Evolutionary conservation across 1,140 invertebrate genomes (phyloP).

Genomic region (Ostrea edulis): DNA sequence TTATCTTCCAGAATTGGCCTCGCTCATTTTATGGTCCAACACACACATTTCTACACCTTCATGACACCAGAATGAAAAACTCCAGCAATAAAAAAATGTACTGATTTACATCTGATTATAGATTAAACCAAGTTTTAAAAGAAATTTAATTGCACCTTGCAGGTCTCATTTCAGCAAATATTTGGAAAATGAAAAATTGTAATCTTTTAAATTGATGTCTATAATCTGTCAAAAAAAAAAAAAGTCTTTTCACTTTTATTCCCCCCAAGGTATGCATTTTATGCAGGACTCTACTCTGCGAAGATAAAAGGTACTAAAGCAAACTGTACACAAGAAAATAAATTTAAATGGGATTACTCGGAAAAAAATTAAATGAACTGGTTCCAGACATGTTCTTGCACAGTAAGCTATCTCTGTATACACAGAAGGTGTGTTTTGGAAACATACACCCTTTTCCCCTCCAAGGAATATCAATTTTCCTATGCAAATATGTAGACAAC

Average conservation of each 20-base stretch:
- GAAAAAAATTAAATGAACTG: background rate
- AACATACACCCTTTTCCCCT: background rate
- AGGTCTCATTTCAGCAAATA: conserved; percentile 26
- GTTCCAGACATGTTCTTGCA: background rate
- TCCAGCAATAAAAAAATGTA: conserved; percentile 11
- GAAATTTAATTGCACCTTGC: conserved; percentile 34
- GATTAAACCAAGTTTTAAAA: background rate
- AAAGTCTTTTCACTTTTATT: conserved; percentile 13
- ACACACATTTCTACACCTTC: background rate
- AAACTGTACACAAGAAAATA: background rate
- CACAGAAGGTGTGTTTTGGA: background rate
- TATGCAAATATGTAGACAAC: conserved; percentile 25
- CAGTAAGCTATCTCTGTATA: background rate
- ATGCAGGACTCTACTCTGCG: background rate
- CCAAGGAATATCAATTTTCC: conserved; percentile 28
- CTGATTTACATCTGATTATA: conserved; percentile 20
- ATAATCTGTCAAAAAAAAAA: background rate
- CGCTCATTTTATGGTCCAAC: conserved; percentile 10
- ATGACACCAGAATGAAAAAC: conserved; percentile 8
- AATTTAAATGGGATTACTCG: conserved; percentile 3
- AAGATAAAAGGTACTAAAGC: conserved; percentile 20
- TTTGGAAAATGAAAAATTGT: conserved; percentile 20
- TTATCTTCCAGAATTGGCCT: background rate
- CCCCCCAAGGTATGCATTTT: background rate
- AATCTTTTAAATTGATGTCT: conserved; percentile 14